phyloP scores from a whole-genome alignment of 92 coral and sea anemone species.

The Micromussa lordhowensis region DNA sequence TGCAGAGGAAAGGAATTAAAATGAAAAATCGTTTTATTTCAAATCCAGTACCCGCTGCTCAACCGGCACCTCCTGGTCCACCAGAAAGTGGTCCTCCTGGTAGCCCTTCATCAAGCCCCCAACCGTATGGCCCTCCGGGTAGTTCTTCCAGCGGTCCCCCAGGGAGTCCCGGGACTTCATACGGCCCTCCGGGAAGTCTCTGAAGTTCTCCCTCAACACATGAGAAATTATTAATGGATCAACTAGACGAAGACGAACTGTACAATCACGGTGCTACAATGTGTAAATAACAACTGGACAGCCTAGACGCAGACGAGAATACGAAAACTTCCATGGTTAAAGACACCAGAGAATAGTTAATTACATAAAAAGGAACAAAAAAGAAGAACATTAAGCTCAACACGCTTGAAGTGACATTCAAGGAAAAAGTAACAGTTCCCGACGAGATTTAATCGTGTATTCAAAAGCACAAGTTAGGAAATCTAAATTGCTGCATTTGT shows the following conservation, averaged over 20 bases:
- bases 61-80: not conserved
- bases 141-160: slow-evolving; percentile 4
- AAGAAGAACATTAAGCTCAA: not conserved
- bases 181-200: slow-evolving; percentile 5
- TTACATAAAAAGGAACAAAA: not conserved
- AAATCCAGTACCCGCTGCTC: slow-evolving; percentile 1
- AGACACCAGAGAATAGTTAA: not conserved
- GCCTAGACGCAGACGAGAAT: not conserved
- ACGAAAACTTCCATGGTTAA: not conserved
- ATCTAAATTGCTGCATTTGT: too few species aligned
- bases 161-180: slow-evolving; percentile 2
- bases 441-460: too few species aligned
- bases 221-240: not conserved
- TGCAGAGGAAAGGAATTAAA: not conserved
- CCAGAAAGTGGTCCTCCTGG: slow-evolving; percentile 27
- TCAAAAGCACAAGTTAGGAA: too few species aligned
- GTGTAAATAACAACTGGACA: not conserved
- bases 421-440: too few species aligned
- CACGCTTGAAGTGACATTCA: too few species aligned
- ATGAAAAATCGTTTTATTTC: not conserved
- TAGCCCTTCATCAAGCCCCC: slow-evolving; percentile 28
- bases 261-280: not conserved
- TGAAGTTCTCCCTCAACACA: slow-evolving; percentile 12
- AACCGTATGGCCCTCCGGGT: slow-evolving; percentile 16
- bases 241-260: slow-evolving; percentile 8